A percentile compares a stretch with the other conserved stretches of the same genome.
phyloP scores from a whole-genome alignment of 2,113 vertebrate genomes.

The Tylochromis polylepis region DNA sequence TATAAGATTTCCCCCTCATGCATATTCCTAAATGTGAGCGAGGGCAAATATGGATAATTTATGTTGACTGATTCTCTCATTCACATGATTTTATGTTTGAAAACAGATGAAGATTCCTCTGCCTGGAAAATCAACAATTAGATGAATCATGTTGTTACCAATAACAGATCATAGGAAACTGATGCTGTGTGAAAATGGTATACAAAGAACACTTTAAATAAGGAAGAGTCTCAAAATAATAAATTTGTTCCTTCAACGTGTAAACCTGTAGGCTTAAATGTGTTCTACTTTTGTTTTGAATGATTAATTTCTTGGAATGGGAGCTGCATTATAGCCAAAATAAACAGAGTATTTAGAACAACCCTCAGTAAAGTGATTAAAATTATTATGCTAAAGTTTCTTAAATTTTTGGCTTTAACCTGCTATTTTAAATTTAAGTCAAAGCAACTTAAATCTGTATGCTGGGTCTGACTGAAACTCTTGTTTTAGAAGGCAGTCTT shows the following conservation, averaged over 20 bases:
- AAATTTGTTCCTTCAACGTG: neutral
- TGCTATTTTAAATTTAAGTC: neutral
- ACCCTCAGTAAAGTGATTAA: neutral
- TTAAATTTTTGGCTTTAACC: neutral
- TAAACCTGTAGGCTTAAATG: neutral
- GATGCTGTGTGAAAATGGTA: neutral
- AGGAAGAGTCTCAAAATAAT: neutral
- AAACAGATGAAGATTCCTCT: neutral
- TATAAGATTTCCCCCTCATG: neutral
- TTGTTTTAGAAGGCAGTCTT: fast-evolving
- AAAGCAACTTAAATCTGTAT: neutral
- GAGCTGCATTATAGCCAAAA: neutral
- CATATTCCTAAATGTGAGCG: neutral
- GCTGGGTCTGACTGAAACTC: neutral
- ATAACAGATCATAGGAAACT: neutral
- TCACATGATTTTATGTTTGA: neutral
- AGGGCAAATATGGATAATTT: neutral
- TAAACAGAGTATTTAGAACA: neutral
- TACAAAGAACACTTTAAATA: fast-evolving
- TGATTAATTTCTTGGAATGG: neutral
- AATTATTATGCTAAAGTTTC: fast-evolving
- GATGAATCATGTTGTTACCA: neutral
- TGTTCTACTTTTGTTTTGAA: neutral
- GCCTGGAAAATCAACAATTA: neutral
- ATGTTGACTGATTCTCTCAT: neutral